These are phyloP conservation scores for Oopsacas minuta DNA, from an alignment of 37 sponge, comb jelly and placozoan genomes.

Conservation along the genomic window DNA sequence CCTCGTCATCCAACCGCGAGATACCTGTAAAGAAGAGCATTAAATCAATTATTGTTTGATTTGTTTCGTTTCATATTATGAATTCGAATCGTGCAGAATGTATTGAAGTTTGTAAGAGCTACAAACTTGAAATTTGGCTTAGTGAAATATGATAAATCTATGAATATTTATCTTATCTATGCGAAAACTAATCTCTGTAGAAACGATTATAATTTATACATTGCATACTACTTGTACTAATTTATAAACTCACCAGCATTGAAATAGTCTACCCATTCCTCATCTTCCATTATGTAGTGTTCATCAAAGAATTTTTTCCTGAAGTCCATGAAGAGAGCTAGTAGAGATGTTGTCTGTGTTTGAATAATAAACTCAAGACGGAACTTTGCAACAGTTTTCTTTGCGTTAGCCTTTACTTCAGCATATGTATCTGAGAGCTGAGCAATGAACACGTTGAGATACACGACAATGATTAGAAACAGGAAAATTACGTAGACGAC, in stretches of 20 bases:
- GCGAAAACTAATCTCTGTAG: too few relatives aligned
- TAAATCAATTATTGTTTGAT: too few relatives aligned
- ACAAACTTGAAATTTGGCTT: too few relatives aligned
- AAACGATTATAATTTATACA: too few relatives aligned
- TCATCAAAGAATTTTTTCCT: background rate
- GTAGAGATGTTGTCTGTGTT: background rate
- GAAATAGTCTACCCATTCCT: constrained; percentile 2
- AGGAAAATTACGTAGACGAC: background rate
- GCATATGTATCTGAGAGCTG: constrained; percentile 13
- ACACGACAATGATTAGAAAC: constrained; percentile 11
- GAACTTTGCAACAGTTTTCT: constrained; percentile 11
- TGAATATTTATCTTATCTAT: too few relatives aligned
- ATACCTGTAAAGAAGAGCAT: background rate
- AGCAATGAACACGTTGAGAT: constrained; percentile 16
- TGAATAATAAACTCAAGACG: background rate
- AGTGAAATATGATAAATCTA: background rate
- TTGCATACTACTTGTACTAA: background rate
- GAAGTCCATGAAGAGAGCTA: constrained; percentile 8
- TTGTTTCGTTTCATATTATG: too few relatives aligned
- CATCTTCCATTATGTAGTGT: constrained; percentile 12
- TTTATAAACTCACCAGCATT: background rate
- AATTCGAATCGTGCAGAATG: too few relatives aligned
- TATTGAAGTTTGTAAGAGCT: too few relatives aligned
- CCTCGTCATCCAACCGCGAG: constrained; percentile 1
- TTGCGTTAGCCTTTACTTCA: constrained; percentile 8